A percentile compares a stretch with the other conserved stretches of the same genome.
Evolutionary conservation across 2,113 vertebrate species (phyloP).

Genomic region (Canis aureus): DNA sequence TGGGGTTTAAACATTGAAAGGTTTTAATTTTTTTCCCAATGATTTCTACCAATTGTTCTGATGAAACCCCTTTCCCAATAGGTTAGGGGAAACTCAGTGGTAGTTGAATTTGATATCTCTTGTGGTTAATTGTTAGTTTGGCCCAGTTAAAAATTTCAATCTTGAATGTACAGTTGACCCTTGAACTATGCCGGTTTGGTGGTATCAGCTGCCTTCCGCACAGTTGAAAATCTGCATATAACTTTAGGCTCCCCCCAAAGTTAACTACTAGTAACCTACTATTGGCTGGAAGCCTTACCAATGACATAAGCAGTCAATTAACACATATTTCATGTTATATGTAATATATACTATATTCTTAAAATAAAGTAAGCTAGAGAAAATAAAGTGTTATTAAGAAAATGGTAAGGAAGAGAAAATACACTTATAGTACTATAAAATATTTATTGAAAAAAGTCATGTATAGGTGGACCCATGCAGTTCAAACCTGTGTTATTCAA

Average conservation of each 20-base stretch:
- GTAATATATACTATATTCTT: not conserved
- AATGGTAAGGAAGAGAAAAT: not conserved
- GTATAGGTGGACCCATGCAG: not conserved
- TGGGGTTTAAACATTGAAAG: not conserved
- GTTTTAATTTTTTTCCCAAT: not conserved
- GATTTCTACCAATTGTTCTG: not conserved
- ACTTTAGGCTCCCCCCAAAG: not conserved
- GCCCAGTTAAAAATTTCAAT: not conserved
- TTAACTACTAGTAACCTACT: not conserved
- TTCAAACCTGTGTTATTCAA: not conserved
- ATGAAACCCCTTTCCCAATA: not conserved
- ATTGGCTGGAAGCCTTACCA: not conserved
- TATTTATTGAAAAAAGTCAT: not conserved
- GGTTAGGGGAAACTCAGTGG: not conserved
- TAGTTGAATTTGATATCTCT: not conserved
- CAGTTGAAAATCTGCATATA: not conserved
- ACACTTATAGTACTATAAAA: not conserved
- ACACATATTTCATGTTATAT: not conserved
- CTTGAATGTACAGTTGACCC: not conserved
- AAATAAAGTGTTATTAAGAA: not conserved
- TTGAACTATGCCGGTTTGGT: not conserved
- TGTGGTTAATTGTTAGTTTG: not conserved
- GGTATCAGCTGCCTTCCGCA: not conserved
- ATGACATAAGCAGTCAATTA: not conserved
- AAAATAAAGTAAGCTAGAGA: not conserved